A percentile compares a stretch with the other conserved stretches of the same genome.
Conservation (phyloP, 2,797 vertebrate species). For the Denticeps clupeoides region DNA sequence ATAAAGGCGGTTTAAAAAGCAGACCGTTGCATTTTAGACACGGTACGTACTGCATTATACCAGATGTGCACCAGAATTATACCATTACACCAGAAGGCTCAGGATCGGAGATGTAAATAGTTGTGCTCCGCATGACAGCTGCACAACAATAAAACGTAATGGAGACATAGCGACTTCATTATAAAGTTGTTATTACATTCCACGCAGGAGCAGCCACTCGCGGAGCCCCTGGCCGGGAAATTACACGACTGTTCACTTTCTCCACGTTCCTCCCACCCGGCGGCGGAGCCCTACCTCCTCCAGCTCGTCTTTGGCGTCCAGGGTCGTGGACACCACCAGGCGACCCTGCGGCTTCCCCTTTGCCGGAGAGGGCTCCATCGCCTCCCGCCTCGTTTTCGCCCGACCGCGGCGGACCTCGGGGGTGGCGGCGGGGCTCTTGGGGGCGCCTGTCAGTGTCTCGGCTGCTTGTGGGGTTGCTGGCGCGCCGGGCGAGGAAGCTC, state of each 20-base stretch:
- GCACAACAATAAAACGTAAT: too few relatives aligned
- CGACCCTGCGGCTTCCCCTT: slow-evolving; percentile 67
- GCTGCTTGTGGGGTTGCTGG: slow-evolving; percentile 17
- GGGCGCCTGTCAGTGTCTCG: slow-evolving; percentile 10
- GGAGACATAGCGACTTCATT: too few relatives aligned
- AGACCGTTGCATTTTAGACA: not conserved
- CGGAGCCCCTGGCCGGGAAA: too few relatives aligned
- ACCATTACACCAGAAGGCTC: too few relatives aligned
- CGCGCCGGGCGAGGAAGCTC: slow-evolving; percentile 21
- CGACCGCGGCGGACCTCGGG: slow-evolving; percentile 43
- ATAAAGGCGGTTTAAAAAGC: not conserved
- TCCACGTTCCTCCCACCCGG: not conserved
- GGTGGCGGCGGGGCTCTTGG: slow-evolving; percentile 21
- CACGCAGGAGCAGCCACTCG: too few relatives aligned
- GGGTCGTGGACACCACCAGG: slow-evolving; percentile 75
- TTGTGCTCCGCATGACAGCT: too few relatives aligned
- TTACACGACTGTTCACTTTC: too few relatives aligned
- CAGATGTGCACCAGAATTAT: too few relatives aligned
- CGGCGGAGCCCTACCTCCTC: slow-evolving; percentile 71
- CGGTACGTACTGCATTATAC: too few relatives aligned
- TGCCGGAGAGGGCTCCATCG: slow-evolving; percentile 65
- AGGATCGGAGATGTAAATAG: too few relatives aligned
- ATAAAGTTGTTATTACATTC: too few relatives aligned
- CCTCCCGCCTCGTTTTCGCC: slow-evolving; percentile 45
- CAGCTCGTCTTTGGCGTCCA: slow-evolving; percentile 92